phyloP scores from a whole-genome alignment of 2,888 invertebrate species.

The Trileptium ribeirensis region DNA sequence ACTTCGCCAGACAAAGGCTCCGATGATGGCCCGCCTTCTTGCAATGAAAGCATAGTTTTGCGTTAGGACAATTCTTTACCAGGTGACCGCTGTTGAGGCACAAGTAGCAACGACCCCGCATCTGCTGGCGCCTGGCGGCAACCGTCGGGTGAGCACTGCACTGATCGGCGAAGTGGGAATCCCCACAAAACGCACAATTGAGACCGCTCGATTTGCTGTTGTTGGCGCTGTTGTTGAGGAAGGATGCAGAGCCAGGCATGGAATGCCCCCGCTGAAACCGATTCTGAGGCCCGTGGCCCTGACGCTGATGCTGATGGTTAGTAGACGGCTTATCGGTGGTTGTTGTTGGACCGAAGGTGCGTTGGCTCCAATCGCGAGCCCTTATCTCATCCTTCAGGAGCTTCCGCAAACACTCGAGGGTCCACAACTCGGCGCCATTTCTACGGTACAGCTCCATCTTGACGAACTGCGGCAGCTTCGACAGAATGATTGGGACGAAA shows the following conservation, averaged over 20 bases:
- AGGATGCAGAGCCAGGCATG: neutral
- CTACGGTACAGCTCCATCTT: neutral
- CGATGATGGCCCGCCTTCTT: slow-evolving; percentile 7
- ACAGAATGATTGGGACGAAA: neutral
- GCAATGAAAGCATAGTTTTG: slow-evolving; percentile 2
- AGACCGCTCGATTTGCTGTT: neutral
- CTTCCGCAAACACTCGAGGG: neutral
- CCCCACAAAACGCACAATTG: neutral
- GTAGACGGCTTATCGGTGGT: too few species aligned
- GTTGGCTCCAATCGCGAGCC: neutral
- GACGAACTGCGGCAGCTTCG: neutral
- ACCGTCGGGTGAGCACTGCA: neutral
- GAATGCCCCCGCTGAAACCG: too few species aligned
- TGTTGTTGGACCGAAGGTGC: neutral
- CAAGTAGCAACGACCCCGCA: neutral
- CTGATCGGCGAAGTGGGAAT: neutral
- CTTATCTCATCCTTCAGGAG: neutral
- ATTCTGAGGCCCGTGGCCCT: too few species aligned
- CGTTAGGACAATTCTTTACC: neutral
- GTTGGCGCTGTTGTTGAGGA: neutral
- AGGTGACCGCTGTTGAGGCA: slow-evolving; percentile 1
- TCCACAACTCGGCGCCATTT: neutral
- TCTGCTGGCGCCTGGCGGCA: neutral
- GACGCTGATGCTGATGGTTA: too few species aligned
- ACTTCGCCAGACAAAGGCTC: neutral